Percentiles rank a stretch among this genome's conserved stretches.
Conservation (phyloP, 2,113 vertebrate genomes). For the Microcebus tavaratra region DNA sequence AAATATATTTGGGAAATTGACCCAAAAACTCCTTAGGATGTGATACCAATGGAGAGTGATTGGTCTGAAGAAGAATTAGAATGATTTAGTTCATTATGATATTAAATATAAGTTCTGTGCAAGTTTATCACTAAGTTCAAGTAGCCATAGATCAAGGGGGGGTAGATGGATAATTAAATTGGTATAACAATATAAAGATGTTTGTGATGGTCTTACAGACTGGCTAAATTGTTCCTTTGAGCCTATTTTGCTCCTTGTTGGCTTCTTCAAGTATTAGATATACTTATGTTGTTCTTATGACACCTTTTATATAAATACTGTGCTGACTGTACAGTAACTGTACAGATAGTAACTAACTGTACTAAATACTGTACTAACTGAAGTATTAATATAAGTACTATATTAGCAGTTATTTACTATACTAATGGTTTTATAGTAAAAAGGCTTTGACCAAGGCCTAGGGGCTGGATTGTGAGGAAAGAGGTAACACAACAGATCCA, state of each 20-base stretch:
- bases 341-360: not conserved
- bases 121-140: conserved; percentile 57
- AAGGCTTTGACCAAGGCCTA: conserved; percentile 32
- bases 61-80: conserved; percentile 42
- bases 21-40: not conserved
- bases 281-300: conserved; percentile 14
- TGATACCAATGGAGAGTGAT: conserved; percentile 26
- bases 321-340: not conserved
- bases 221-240: conserved; percentile 18
- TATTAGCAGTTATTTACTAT: not conserved
- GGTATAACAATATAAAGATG: conserved; percentile 14
- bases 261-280: conserved; percentile 32
- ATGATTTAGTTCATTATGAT: conserved; percentile 7
- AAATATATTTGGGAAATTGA: conserved; percentile 6
- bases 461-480: not conserved
- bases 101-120: not conserved
- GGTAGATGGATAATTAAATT: conserved; percentile 40
- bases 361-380: not conserved
- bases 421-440: conserved; percentile 22
- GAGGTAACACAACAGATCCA: not conserved
- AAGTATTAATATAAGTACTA: not conserved
- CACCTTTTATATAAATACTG: not conserved
- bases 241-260: not conserved
- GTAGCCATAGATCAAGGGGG: not conserved
- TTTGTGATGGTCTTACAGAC: conserved; percentile 28